These are phyloP conservation scores for Sapajus apella DNA, from an alignment of 2,113 vertebrate species.

Conservation along the genomic window DNA sequence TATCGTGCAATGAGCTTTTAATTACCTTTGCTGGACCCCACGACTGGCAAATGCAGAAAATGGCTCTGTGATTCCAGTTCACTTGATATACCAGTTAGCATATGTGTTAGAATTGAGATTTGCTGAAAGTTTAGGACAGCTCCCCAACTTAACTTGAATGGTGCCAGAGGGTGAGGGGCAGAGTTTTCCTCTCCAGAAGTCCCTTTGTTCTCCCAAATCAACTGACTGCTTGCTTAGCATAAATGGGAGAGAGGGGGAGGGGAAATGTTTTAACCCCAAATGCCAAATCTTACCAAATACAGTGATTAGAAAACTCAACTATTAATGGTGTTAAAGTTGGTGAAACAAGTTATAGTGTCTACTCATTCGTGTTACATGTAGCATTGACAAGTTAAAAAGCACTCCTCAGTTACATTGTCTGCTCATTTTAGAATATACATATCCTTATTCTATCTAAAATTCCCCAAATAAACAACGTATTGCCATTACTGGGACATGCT, in stretches of 20 bases:
- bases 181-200: not conserved
- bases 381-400: not conserved
- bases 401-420: not conserved
- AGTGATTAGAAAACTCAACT: not conserved
- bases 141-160: slow-evolving; percentile 51
- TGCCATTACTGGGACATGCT: not conserved
- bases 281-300: not conserved
- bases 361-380: not conserved
- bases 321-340: not conserved
- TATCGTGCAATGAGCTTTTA: not conserved
- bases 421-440: not conserved
- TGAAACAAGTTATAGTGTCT: not conserved
- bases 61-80: not conserved
- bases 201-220: slow-evolving; percentile 33
- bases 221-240: not conserved
- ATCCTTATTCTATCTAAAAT: not conserved
- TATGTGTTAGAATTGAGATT: slow-evolving; percentile 35
- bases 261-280: not conserved
- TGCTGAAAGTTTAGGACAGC: slow-evolving; percentile 84
- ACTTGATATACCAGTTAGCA: not conserved
- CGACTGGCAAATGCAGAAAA: not conserved
- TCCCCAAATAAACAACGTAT: not conserved
- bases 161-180: not conserved
- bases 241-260: not conserved
- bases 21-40: not conserved